phyloP scores from a whole-genome alignment of 2,113 vertebrate species.

The Glaucomys volans region DNA sequence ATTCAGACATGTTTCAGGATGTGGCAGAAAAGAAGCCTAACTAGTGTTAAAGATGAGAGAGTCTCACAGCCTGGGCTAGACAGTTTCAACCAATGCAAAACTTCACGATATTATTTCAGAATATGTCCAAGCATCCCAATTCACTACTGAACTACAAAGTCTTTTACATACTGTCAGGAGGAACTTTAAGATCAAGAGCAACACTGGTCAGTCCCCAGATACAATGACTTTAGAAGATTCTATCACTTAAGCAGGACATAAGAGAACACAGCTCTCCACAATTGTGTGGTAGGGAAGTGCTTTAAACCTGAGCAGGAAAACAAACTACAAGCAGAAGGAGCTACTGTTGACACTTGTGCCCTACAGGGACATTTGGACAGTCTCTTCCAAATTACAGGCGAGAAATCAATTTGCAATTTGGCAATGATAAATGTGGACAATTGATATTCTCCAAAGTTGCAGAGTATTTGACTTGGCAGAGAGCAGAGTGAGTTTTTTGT shows the following conservation, averaged over 20 bases:
- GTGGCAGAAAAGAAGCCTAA: background rate
- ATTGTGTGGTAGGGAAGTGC: background rate
- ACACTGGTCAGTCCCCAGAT: slow-evolving; percentile 59
- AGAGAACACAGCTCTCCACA: background rate
- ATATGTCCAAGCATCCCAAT: background rate
- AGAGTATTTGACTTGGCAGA: background rate
- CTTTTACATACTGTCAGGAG: slow-evolving; percentile 61
- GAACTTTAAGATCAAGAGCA: slow-evolving; percentile 20
- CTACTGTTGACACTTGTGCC: background rate
- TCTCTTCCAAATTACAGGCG: slow-evolving; percentile 6
- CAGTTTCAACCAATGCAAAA: background rate
- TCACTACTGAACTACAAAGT: slow-evolving; percentile 67
- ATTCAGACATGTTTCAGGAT: background rate
- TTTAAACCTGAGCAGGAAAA: slow-evolving; percentile 49
- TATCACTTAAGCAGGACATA: slow-evolving; percentile 57
- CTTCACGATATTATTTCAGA: background rate
- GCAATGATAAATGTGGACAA: slow-evolving; percentile 44
- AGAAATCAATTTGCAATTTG: slow-evolving; percentile 51
- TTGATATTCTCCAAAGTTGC: slow-evolving; percentile 1
- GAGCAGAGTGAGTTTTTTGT: background rate
- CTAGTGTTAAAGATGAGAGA: background rate
- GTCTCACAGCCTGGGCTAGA: background rate
- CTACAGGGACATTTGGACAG: background rate
- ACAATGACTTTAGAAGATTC: slow-evolving; percentile 45
- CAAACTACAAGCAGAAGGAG: background rate